Evolutionary conservation across 2,888 invertebrate genomes (phyloP), one percentile per base, ranked within the genome.

Genomic region (Achlya flavicornis): DNA sequence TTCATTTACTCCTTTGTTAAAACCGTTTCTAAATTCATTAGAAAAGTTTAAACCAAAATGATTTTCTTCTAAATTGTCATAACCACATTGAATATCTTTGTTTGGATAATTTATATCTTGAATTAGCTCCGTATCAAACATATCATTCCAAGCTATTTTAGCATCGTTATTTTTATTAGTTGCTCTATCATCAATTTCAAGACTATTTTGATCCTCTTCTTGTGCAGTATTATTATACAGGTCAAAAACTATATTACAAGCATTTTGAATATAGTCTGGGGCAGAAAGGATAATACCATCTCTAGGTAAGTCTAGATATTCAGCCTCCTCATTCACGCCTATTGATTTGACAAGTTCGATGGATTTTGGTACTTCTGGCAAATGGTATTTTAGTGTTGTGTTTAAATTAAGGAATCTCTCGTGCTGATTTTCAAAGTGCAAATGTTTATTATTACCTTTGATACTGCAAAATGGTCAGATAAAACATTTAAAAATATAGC

Each of bases 51-150:
- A n/a, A 14, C 38, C 58, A 3, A n/a, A 8, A 38, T 0, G 1
- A 38, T 46, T 46, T 19, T 57, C 16, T 26, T 3, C 12, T 48
- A 46, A 8, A 35, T 16, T 48, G 35, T 19, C 19, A 53, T 3
- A 61, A 12, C 12, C 41, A 41, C 12, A 41, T 16, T 35, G 38
- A 12, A 60, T 68, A 48, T 58, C 61, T 7, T 4, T 61, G n/a
- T 57, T 38, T 33, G 43, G 32, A 26, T 43, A 59, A 46, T 61
- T 38, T 33, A 59, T 64, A 62, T 76, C 72, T 26, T 68, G 63
- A 62, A 90, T 72, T 58, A 90, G 68, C 64, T 89, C 85, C 32
- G 76, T 75, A 71, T 90, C 90, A 71, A 91, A 84, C 83, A 92
- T 88, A 60, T 90, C 77, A 66, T 81, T 74, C 91, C 90, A 90